Base-by-base conservation (phyloP, 2,113 vertebrate species). In the Loxodonta africana region DNA sequence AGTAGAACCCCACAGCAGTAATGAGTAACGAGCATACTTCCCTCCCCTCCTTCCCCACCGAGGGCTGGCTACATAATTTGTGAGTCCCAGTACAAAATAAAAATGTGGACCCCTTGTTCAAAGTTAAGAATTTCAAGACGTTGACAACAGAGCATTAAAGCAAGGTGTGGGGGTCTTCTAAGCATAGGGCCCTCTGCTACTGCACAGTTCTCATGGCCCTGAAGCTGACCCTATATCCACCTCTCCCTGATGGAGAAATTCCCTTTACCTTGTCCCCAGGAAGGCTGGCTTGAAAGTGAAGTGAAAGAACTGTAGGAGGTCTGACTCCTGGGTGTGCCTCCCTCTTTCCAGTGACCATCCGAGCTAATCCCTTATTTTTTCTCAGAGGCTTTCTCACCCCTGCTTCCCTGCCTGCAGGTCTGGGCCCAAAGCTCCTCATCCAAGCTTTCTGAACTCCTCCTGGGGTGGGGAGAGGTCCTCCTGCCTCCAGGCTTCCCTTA, bases 111-210 rank as follows among this genome's bases (percentile, higher is more conserved):
- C 15, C 26, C 41, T 77, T 95, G 60, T 81, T 91, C 57, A 82
- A 74, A 97, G 94, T 28, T 57, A 83, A 76, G 25, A 80, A 85
- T 96, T 80, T 96, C 60, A 94, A 86, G 63, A 77, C 1, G 26
- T 57, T 15, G 71, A 57, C 46, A 92, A 60, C n/a, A 88, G 25
- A 88, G 77, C 74, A 86, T 88, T 65, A 65, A 86, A 46, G 21
- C 53, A 10, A 25, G 11, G 10, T 60, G 5, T 41, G 51, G 6
- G 37, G 7, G 7, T 3, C 37, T 83, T 92, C 90, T 62, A 76
- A 95, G 37, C 14, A 12, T 21, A 51, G 48, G 41, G 74, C 53
- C 7, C n/a, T 44, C 4, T 41, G 48, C 94, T 44, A 46, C 83
- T 71, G 30, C 8, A 48, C n/a, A 87, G 73, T 30, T 83, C 5